Base-by-base conservation (phyloP, 2,113 vertebrate species). In the Fulmarus glacialis region DNA sequence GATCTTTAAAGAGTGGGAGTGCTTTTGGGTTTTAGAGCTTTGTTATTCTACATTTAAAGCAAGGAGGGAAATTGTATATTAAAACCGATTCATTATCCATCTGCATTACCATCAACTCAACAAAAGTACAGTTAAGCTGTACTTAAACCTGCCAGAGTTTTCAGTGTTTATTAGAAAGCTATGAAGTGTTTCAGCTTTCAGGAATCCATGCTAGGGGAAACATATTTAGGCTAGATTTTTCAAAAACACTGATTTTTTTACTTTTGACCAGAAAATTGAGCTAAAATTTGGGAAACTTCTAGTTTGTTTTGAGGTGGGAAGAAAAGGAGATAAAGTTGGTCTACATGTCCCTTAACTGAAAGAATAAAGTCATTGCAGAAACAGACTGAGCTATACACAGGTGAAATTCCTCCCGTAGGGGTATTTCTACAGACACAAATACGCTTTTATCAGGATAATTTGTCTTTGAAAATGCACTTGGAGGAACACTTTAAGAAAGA, bases 341-440 rank as follows among this genome's bases (percentile, higher is more conserved):
- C 21, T 20, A 1, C 0, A 0, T 1, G 3, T 24, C 8, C 48
- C 27, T 36, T 3, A 21, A 2, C 1, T 2, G 38, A 26, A 29
- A 64, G 48, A 40, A 30, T 11, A 4, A 71, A 75, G 47, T 15
- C 29, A 8, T 1, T 18, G 82, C 63, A 81, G 52, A 9, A 30
- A 20, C 15, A 43, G 72, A 11, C 40, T 3, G 70, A 68, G 26
- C 30, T 23, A 5, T 0, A 27, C 1, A 11, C 0, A 7, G 12
- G 45, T 34, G 30, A 6, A 36, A 38, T 34, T 63, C 67, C 52
- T 60, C 38, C 34, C 0, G 0, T 0, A 9, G 47, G 12, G 13
- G 5, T 21, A 30, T 15, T 63, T 53, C 53, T 68, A 47, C 53
- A 19, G 36, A 18, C 12, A 59, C 26, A 45, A 26, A 36, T 2